These are phyloP conservation scores for Cephus sareptanus DNA, from an alignment of 2,888 invertebrate genomes.

Conservation along the genomic window DNA sequence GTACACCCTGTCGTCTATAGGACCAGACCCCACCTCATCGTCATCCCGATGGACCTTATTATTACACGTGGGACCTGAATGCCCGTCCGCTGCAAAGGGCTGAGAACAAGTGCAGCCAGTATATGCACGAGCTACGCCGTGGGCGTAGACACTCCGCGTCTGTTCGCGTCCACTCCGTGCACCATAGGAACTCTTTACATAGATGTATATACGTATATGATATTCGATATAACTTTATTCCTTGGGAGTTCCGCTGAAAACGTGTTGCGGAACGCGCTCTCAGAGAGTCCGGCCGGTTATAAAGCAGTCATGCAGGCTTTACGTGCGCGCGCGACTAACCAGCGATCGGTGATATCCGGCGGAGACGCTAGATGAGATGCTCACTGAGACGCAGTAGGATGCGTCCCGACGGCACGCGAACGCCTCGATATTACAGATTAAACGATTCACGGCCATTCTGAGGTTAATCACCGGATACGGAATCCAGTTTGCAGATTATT, in stretches of 20 bases:
- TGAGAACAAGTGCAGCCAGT: slow-evolving; percentile 33
- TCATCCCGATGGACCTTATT: not conserved
- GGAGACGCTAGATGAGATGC: slow-evolving; percentile 7
- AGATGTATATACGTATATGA: not conserved
- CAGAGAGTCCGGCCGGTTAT: not conserved
- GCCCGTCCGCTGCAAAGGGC: not conserved
- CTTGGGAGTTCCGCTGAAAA: not conserved
- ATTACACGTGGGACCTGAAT: not conserved
- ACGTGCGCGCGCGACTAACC: slow-evolving; percentile 12
- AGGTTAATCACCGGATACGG: slow-evolving; percentile 40
- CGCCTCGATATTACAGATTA: slow-evolving; percentile 20
- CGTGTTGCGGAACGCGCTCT: not conserved
- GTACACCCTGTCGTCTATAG: not conserved
- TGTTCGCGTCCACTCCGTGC: not conserved
- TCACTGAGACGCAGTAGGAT: not conserved
- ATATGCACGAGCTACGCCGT: slow-evolving; percentile 4
- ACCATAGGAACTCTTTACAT: not conserved
- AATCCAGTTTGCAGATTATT: slow-evolving; percentile 44
- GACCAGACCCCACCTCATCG: not conserved
- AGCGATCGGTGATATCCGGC: slow-evolving; percentile 18
- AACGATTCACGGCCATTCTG: slow-evolving; percentile 23
- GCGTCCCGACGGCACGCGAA: slow-evolving; percentile 23
- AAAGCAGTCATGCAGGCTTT: slow-evolving; percentile 5
- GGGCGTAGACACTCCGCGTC: not conserved
- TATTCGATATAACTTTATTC: not conserved